Percentiles rank a stretch among this genome's conserved stretches.
Conservation (phyloP, 2,113 vertebrate species). For the Chlamydotis undulata region DNA sequence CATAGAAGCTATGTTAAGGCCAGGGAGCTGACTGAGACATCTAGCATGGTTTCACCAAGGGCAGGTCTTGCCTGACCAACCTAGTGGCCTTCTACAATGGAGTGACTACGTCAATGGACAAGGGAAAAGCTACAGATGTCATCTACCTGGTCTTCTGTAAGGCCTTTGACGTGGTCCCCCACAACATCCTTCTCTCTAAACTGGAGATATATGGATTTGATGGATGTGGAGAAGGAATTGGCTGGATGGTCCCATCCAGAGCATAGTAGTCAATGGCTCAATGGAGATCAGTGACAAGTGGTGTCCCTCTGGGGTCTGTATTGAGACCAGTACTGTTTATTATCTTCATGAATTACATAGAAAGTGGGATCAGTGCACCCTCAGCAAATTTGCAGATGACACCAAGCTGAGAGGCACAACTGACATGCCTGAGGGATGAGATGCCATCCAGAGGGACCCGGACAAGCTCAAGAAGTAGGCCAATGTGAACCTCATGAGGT, state of each 20-base stretch:
- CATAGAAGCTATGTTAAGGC: neutral
- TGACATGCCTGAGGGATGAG: accelerated
- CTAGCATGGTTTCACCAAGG: neutral
- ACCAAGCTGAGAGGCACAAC: neutral
- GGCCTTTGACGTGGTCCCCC: neutral
- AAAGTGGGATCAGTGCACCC: neutral
- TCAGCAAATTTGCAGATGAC: neutral
- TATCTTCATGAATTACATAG: neutral
- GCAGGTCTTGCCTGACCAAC: neutral
- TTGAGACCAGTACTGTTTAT: neutral
- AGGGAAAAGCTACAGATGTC: neutral
- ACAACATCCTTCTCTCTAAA: neutral
- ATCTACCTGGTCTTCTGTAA: neutral
- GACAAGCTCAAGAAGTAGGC: neutral
- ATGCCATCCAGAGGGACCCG: neutral
- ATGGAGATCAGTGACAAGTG: neutral
- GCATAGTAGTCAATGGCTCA: neutral
- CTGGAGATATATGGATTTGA: neutral
- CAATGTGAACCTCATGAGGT: neutral
- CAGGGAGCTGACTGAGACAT: neutral
- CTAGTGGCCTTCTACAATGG: neutral
- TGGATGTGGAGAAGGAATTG: neutral
- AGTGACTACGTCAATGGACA: neutral
- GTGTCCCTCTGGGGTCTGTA: too few species aligned
- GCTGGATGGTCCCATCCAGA: neutral